Base-by-base conservation (phyloP, 2,888 invertebrate genomes). In the Melipona beecheii region DNA sequence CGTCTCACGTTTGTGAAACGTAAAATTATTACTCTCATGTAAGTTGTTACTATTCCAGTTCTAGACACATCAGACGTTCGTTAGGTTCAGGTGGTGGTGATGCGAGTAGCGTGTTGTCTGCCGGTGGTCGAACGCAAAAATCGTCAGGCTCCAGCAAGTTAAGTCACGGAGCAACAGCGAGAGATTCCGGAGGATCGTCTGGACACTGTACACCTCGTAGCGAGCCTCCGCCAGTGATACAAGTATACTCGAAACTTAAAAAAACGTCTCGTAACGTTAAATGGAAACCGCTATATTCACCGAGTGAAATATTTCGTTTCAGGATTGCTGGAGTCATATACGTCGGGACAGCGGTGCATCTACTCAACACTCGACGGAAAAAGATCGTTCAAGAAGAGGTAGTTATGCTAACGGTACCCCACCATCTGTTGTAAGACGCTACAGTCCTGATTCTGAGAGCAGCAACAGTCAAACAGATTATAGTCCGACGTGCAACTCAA, bases 141-240 rank as follows among this genome's bases (percentile, higher is more conserved):
- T 94, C 94, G n/a, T 94, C 94, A 50, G 94, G 94, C 72, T 94
- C 94, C 50, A 94, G 94, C 84, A 94, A 94, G 89, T 87, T 94
- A 69, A 94, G 94, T 86, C 94, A 94, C 81, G 94, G 94, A 17
- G 94, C 94, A 49, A 94, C 93, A 31, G 94, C 94, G 2, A 91
- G 97, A 4, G 97, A 97, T 94, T 97, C 97, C 0, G 97, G 97
- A 50, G 97, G 97, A 56, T 97, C 97, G 1, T 97, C 97, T 83
- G 97, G 97, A 0, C 97, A 97, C 94, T 97, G 97, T 93, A 97
- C 97, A 78, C 97, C 97, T 94, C 96, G 97, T 86, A 97, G 97
- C 92, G 97, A 97, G 88, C 97, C 97, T n/a, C 96, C 94, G 36
- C 93, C 94, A 52, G 90, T 93, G 85, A 93, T 94, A 91, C 94